Percentiles rank a stretch among this genome's conserved stretches.
These are phyloP conservation scores for Poeciliopsis infans DNA, from an alignment of 2,797 vertebrate genomes.

Conservation along the genomic window DNA sequence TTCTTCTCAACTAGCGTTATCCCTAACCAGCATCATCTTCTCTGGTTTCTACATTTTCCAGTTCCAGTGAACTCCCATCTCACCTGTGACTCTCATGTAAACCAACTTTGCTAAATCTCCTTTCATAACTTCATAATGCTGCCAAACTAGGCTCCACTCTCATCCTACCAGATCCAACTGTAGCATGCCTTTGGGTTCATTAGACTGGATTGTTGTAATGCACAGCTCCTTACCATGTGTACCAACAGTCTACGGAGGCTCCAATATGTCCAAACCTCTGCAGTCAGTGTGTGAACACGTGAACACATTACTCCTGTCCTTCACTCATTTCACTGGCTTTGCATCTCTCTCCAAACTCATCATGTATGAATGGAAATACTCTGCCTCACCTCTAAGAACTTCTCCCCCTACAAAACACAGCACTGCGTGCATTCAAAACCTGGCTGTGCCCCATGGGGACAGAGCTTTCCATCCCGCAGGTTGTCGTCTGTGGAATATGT, in stretches of 20 bases:
- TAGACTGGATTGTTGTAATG: background rate
- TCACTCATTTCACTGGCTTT: background rate
- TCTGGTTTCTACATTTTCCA: background rate
- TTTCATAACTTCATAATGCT: background rate
- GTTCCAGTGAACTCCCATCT: background rate
- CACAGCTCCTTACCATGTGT: background rate
- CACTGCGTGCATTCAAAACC: too few relatives aligned
- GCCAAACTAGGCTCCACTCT: background rate
- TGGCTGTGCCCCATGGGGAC: too few relatives aligned
- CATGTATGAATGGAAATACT: too few relatives aligned
- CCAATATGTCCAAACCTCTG: background rate
- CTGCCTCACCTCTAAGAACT: too few relatives aligned
- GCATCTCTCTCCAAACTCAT: background rate
- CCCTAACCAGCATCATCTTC: background rate
- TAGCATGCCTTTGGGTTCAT: background rate
- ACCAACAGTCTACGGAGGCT: background rate
- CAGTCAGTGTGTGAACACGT: background rate
- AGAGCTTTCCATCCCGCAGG: too few relatives aligned
- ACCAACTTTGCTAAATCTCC: background rate
- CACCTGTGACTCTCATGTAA: background rate
- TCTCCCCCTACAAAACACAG: too few relatives aligned
- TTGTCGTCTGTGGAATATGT: too few relatives aligned
- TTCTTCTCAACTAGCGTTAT: too few relatives aligned
- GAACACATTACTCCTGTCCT: too few relatives aligned
- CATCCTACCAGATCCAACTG: background rate